These are phyloP conservation scores for Spea bombifrons DNA, from an alignment of 2,113 vertebrate genomes.

Conservation along the genomic window DNA sequence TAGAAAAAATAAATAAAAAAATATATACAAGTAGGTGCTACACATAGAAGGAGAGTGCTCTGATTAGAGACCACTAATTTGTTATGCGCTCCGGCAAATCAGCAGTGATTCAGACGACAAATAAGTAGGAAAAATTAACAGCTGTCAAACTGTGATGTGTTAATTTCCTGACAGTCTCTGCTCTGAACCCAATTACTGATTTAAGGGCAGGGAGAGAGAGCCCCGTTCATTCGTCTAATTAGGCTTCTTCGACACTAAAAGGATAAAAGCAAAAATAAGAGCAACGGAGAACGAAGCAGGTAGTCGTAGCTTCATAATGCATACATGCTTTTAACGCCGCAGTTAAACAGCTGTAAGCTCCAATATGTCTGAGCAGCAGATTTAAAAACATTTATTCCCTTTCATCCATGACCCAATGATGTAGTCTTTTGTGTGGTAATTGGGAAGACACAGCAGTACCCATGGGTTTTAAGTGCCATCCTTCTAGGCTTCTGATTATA, in stretches of 20 bases:
- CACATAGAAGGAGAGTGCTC: slow-evolving; percentile 72
- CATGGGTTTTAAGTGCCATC: slow-evolving; percentile 61
- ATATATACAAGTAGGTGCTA: slow-evolving; percentile 61
- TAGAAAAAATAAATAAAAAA: slow-evolving; percentile 19
- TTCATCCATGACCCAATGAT: slow-evolving; percentile 73
- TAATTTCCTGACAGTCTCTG: slow-evolving; percentile 99
- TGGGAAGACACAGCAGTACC: slow-evolving; percentile 70
- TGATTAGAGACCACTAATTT: slow-evolving; percentile 97
- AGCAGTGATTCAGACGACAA: slow-evolving; percentile 91
- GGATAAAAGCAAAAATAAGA: slow-evolving; percentile 94
- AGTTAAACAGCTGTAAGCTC: slow-evolving; percentile 75
- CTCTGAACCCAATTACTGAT: slow-evolving; percentile 99
- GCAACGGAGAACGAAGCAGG: slow-evolving; percentile 73
- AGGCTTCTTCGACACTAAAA: slow-evolving; percentile 95
- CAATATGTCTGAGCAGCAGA: slow-evolving; percentile 73
- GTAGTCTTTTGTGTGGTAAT: slow-evolving; percentile 74
- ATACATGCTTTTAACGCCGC: slow-evolving; percentile 68
- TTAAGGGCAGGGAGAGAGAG: slow-evolving; percentile 94
- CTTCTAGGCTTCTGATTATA: slow-evolving; percentile 58
- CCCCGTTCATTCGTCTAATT: slow-evolving; percentile 94
- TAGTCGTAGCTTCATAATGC: slow-evolving; percentile 69
- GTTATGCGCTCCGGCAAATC: slow-evolving; percentile 94
- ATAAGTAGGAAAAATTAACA: slow-evolving; percentile 96
- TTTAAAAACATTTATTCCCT: slow-evolving; percentile 87
- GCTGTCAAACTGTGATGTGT: slow-evolving; percentile 99